Evolutionary conservation across 2,797 vertebrate species (phyloP).

Genomic region (Poeciliopsis infans): DNA sequence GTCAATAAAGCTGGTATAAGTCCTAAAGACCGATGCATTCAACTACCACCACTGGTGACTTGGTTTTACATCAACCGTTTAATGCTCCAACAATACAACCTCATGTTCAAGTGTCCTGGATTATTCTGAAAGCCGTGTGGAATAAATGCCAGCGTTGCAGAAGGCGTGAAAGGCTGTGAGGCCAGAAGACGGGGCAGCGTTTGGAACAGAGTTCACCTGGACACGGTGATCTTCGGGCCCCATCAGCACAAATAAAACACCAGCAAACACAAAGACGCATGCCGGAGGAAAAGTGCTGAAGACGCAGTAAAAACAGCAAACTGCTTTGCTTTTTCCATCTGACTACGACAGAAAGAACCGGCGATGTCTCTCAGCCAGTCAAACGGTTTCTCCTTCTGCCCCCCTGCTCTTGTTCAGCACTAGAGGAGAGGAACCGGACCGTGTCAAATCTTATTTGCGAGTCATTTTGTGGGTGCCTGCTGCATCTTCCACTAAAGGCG

Average conservation of each 20-base stretch:
- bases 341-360: constrained; percentile 30
- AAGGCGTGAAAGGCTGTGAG: background rate
- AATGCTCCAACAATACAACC: background rate
- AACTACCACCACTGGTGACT: background rate
- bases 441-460: constrained; percentile 35
- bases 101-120: background rate
- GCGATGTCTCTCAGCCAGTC: constrained; percentile 23
- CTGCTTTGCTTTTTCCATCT: constrained; percentile 32
- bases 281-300: constrained; percentile 45
- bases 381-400: background rate
- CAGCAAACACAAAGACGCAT: constrained; percentile 20
- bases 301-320: constrained; percentile 34
- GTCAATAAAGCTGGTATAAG: background rate
- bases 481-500: constrained; percentile 24
- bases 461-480: constrained; percentile 24
- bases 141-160: background rate
- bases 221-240: constrained; percentile 14
- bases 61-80: background rate
- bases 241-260: constrained; percentile 29
- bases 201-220: background rate
- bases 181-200: background rate
- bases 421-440: constrained; percentile 26
- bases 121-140: background rate
- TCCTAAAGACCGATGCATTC: background rate
- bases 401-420: background rate